Percentiles rank a stretch among this genome's conserved stretches.
Conservation (phyloP, 2,888 invertebrate genomes). For the Megamerina dolium region DNA sequence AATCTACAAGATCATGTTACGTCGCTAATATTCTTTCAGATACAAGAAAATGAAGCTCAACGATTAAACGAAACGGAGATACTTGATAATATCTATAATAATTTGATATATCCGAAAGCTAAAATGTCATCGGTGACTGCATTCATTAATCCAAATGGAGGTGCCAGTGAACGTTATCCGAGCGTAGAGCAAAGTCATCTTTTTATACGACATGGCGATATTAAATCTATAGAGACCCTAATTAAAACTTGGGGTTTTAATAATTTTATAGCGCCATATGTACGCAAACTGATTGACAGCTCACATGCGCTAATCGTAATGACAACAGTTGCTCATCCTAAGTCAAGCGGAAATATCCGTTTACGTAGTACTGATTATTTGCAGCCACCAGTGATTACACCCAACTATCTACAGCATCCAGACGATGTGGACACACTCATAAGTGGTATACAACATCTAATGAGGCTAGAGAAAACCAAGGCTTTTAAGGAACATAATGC, state of each 20-base stretch:
- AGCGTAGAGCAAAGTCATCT: slow-evolving; percentile 53
- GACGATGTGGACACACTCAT: slow-evolving; percentile 55
- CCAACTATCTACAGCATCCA: slow-evolving; percentile 60
- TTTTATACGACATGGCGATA: slow-evolving; percentile 22
- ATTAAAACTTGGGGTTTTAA: slow-evolving; percentile 19
- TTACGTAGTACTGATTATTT: slow-evolving; percentile 53
- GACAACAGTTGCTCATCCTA: slow-evolving; percentile 49
- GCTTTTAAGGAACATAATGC: slow-evolving; percentile 44
- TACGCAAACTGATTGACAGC: slow-evolving; percentile 18
- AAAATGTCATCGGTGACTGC: slow-evolving; percentile 50
- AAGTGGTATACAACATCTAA: slow-evolving; percentile 48
- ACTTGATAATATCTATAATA: slow-evolving; percentile 38
- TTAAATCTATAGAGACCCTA: slow-evolving; percentile 13
- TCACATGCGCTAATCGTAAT: slow-evolving; percentile 44
- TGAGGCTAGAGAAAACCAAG: slow-evolving; percentile 44
- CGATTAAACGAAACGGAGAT: slow-evolving; percentile 30
- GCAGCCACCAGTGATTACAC: slow-evolving; percentile 58
- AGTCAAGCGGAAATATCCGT: slow-evolving; percentile 53
- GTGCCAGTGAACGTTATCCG: slow-evolving; percentile 50
- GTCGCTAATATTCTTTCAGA: slow-evolving; percentile 38
- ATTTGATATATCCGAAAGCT: slow-evolving; percentile 51
- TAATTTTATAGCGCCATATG: slow-evolving; percentile 10
- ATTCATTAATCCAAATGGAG: slow-evolving; percentile 53
- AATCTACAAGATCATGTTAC: slow-evolving; percentile 74
- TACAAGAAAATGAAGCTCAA: slow-evolving; percentile 37